A percentile compares a stretch with the other conserved stretches of the same genome.
Conservation (phyloP, 2,797 vertebrate genomes). For the Lagorchestes hirsutus region DNA sequence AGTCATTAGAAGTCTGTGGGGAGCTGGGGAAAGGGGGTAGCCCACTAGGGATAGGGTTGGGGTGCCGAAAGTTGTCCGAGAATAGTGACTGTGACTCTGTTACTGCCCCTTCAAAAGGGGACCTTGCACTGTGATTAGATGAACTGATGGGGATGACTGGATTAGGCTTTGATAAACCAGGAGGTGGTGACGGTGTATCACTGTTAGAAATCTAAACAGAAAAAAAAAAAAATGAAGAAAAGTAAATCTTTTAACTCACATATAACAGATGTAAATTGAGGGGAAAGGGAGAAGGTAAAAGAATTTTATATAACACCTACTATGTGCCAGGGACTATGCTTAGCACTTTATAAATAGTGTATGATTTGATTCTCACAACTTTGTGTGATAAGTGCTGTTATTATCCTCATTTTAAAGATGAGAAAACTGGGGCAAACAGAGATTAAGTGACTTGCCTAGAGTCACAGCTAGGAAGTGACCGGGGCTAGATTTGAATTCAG, state of each 20-base stretch:
- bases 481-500: neutral
- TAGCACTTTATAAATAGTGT: neutral
- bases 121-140: constrained; percentile 94
- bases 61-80: constrained; percentile 99
- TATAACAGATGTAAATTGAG: neutral
- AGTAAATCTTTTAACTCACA: constrained; percentile 12
- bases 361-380: neutral
- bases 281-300: neutral
- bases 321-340: neutral
- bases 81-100: constrained; percentile 99
- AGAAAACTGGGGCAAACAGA: neutral
- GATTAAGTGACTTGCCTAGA: neutral
- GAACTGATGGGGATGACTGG: constrained; percentile 95
- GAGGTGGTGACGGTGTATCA: constrained; percentile 97
- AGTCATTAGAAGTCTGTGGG: constrained; percentile 93
- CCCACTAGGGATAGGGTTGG: constrained; percentile 96
- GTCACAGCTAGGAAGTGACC: neutral
- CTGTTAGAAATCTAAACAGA: constrained; percentile 91
- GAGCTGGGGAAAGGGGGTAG: constrained; percentile 94
- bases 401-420: neutral
- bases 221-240: constrained; percentile 64
- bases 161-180: constrained; percentile 94
- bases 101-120: constrained; percentile 96
- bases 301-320: neutral
- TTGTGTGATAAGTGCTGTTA: neutral